Percentiles rank a stretch among this genome's conserved stretches.
These are phyloP conservation scores for Ciconia boyciana DNA, from an alignment of 2,113 vertebrate genomes.

Conservation along the genomic window DNA sequence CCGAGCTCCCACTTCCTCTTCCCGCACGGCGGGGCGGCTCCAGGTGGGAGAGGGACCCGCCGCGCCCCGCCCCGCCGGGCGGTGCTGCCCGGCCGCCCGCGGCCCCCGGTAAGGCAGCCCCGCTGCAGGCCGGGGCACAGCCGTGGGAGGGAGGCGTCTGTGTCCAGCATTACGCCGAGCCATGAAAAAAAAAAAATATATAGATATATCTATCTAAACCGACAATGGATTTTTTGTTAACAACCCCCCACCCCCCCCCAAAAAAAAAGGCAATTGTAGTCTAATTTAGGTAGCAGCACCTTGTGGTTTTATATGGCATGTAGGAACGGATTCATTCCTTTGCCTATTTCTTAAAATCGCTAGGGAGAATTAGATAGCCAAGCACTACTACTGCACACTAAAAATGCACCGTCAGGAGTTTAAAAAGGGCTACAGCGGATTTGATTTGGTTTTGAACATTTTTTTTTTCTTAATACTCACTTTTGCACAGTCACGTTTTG, in stretches of 20 bases:
- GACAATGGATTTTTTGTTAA: too few relatives aligned
- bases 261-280: too few relatives aligned
- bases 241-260: too few relatives aligned
- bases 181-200: background rate
- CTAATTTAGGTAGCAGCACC: too few relatives aligned
- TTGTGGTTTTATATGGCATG: too few relatives aligned
- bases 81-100: background rate
- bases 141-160: background rate
- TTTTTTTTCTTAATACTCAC: background rate
- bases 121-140: background rate
- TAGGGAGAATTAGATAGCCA: fast-evolving
- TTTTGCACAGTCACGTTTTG: background rate
- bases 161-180: fast-evolving
- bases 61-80: background rate
- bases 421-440: too few relatives aligned
- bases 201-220: too few relatives aligned
- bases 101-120: too few relatives aligned
- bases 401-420: background rate
- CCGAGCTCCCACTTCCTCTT: slow-evolving; percentile 69
- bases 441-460: fast-evolving
- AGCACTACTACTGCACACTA: background rate
- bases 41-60: slow-evolving; percentile 29
- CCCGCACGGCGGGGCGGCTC: slow-evolving; percentile 27
- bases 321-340: too few relatives aligned
- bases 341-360: fast-evolving